Base-by-base conservation (phyloP, 2,113 vertebrate species). In the Misgurnus anguillicaudatus region DNA sequence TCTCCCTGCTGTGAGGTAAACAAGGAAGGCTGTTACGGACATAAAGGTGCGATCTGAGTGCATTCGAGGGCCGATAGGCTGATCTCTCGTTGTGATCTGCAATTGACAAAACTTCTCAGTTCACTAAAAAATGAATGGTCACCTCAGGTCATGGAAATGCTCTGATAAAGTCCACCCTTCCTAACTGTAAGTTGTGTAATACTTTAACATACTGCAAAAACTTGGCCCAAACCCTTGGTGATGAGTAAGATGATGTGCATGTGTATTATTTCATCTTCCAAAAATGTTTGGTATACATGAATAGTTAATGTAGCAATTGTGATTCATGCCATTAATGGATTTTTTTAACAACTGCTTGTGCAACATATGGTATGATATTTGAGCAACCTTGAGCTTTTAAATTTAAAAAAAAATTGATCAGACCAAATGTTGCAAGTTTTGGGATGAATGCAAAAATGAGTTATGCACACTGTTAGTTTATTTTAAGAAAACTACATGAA, bases 1-100 rank as follows among this genome's bases (percentile, higher is more conserved):
- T 82, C 70, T 63, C 31, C 21, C 75, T 57, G 72, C 39, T 74
- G 57, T 74, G 71, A 58, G 53, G 70, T 72, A 72, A 72, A 42
- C 53, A 58, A 72, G 2, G n/a, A 58, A 72, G 42, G 38, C 70
- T 58, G 61, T n/a, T 57, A 7, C 57, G 48, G 19, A 68, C 51
- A 39, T 57, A 69, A 16, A 53, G 45, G 7, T 42, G n/a, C 45
- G n/a, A 62, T 69, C 64, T 69, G 24, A 62, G 36, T 24, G 21
- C 19, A 57, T 57, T 68, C 13, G 17, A 10, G n/a, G 24, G 6
- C 9, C n/a, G 48, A 36, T 45, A 9, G 47, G 66, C 2, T 4
- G 24, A 31, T 31, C 24, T 31, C 24, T 31, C 24, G 24, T 31
- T 31, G 2, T 31, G 2, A 31, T 45, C 10, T 45, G 5, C 8